phyloP scores from a whole-genome alignment of 2,888 invertebrate genomes.

The Nomada ruficornis region DNA sequence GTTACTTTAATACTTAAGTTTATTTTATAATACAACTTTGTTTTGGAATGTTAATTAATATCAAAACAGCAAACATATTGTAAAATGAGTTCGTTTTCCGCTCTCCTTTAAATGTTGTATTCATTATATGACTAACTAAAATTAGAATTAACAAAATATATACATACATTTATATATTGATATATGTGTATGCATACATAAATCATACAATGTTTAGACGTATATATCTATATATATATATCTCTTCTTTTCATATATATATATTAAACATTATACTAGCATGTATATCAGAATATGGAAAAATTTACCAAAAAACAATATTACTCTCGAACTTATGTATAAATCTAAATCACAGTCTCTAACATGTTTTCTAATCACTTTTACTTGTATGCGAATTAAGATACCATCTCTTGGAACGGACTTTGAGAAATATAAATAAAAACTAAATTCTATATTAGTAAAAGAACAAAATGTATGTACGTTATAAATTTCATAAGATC shows the following conservation, averaged over 20 bases:
- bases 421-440: slow-evolving; percentile 23
- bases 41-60: slow-evolving; percentile 39
- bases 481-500: slow-evolving; percentile 35
- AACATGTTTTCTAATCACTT: slow-evolving; percentile 51
- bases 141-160: slow-evolving; percentile 53
- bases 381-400: slow-evolving; percentile 8
- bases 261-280: slow-evolving; percentile 44
- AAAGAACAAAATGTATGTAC: slow-evolving; percentile 17
- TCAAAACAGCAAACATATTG: slow-evolving; percentile 43
- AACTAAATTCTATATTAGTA: slow-evolving; percentile 12
- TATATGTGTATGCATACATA: slow-evolving; percentile 23
- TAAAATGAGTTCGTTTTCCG: slow-evolving; percentile 25
- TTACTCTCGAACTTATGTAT: slow-evolving; percentile 72
- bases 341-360: slow-evolving; percentile 72
- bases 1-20: slow-evolving; percentile 44
- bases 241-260: slow-evolving; percentile 11
- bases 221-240: slow-evolving; percentile 10
- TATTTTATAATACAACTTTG: slow-evolving; percentile 30
- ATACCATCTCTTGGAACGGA: slow-evolving; percentile 17
- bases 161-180: slow-evolving; percentile 22
- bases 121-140: slow-evolving; percentile 36
- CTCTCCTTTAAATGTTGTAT: slow-evolving; percentile 22
- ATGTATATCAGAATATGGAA: slow-evolving; percentile 40
- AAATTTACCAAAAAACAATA: slow-evolving; percentile 63
- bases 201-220: slow-evolving; percentile 12